phyloP scores from a whole-genome alignment of 2,113 vertebrate genomes.

The Motacilla alba region DNA sequence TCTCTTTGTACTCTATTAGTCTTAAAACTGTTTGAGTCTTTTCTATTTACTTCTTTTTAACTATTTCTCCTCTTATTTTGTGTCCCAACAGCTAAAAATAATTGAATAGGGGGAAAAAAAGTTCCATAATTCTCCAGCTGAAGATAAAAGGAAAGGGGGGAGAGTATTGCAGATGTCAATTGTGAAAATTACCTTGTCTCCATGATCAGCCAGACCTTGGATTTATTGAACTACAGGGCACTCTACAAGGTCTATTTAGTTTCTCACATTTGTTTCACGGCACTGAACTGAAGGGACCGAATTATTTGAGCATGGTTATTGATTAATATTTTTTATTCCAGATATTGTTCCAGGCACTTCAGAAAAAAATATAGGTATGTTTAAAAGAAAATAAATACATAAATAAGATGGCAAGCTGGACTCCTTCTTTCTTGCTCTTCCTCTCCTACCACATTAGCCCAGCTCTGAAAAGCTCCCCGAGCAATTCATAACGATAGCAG shows the following conservation, averaged over 20 bases:
- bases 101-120: not conserved
- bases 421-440: not conserved
- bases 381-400: slow-evolving; percentile 45
- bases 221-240: slow-evolving; percentile 40
- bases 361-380: not conserved
- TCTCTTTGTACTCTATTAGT: not conserved
- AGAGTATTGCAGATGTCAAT: not conserved
- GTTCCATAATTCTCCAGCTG: not conserved
- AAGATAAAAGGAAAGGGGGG: not conserved
- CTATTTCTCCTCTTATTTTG: not conserved
- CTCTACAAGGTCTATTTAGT: slow-evolving; percentile 20
- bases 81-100: not conserved
- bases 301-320: not conserved
- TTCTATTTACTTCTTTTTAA: not conserved
- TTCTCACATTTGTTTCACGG: slow-evolving; percentile 16
- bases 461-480: not conserved
- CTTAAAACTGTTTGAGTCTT: not conserved
- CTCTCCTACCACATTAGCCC: not conserved
- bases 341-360: slow-evolving; percentile 11
- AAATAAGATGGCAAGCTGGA: not conserved
- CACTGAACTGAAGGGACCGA: not conserved
- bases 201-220: not conserved
- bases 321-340: slow-evolving; percentile 44
- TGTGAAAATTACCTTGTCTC: slow-evolving; percentile 28
- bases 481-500: not conserved